Base-by-base conservation (phyloP, 2,797 vertebrate genomes). In the Acanthurus tractus region DNA sequence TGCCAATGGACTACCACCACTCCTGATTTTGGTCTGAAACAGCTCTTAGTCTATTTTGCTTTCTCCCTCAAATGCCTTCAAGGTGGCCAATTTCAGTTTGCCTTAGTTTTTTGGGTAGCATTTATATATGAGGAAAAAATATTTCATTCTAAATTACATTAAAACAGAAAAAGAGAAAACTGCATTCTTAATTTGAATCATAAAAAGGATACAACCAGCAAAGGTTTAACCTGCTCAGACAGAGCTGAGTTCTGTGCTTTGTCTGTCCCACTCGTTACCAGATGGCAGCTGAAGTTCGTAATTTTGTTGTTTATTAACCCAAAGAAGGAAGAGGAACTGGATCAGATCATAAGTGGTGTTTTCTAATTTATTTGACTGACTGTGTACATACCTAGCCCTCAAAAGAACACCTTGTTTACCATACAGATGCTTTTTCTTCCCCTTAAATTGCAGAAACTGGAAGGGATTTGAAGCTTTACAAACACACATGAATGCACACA, bases 401-500 rank as follows among this genome's bases (percentile, higher is more conserved):
- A 14, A 40, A 46, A 23, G 2, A 34, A 64, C 46, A 48, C n/a
- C 38, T 29, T 25, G 20, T 46, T 52, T 14, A 38, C 1, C 0
- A 2, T 34, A 17, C 18, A 49, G 34, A 17, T 62, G 22, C 23
- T 25, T 68, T 1, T 59, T 49, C 29, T 58, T 34, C 15, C 4
- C 15, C 4, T 20, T n/a, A 20, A 45, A 4, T 44, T 42, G 6
- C 34, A 29, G 8, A 17, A 48, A 53, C 14, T 56, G 44, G 46
- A 56, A 45, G 29, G 22, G 14, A 66, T 52, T 42, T 10, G 9
- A 48, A 57, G 25, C 23, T 61, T 23, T 23, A 3, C 49, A 40
- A 58, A 54, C 8, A 40, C 20, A 63, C 13, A 20, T 45, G 79
- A 40, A 81, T 6, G 4, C 46, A 78, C 42, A 64, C 11, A 40